Conservation (phyloP, 2,113 vertebrate genomes). For the Progne subis region DNA sequence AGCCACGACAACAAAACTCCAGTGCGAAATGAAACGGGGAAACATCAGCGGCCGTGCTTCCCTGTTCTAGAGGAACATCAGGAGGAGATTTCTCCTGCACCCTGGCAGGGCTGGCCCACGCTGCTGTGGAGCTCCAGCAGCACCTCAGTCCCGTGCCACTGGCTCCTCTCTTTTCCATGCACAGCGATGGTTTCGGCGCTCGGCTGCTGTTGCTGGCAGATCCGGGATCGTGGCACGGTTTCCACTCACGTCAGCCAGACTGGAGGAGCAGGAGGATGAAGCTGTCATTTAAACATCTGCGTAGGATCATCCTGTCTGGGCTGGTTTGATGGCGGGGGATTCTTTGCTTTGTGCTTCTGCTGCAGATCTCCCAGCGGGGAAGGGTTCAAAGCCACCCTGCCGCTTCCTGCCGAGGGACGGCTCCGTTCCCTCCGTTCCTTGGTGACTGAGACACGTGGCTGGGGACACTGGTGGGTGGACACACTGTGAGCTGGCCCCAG, state of each 20-base stretch:
- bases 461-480: neutral
- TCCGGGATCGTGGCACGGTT: neutral
- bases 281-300: neutral
- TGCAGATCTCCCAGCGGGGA: neutral
- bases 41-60: neutral
- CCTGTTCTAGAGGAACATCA: neutral
- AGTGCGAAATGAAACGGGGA: neutral
- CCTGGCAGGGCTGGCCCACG: neutral
- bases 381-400: neutral
- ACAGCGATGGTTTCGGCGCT: fast-evolving
- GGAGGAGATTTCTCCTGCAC: neutral
- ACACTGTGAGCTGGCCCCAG: neutral
- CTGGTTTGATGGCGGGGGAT: neutral
- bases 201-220: neutral
- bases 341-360: neutral
- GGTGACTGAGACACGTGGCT: neutral
- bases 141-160: neutral
- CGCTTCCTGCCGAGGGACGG: fast-evolving
- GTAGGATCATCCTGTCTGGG: slow-evolving; percentile 9
- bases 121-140: neutral
- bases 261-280: neutral
- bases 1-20: neutral
- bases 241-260: neutral
- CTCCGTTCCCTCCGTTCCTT: fast-evolving
- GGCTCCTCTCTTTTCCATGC: fast-evolving